A percentile compares a stretch with the other conserved stretches of the same genome.
Evolutionary conservation across 2,888 invertebrate species (phyloP).

Genomic region (Spialia ferax): DNA sequence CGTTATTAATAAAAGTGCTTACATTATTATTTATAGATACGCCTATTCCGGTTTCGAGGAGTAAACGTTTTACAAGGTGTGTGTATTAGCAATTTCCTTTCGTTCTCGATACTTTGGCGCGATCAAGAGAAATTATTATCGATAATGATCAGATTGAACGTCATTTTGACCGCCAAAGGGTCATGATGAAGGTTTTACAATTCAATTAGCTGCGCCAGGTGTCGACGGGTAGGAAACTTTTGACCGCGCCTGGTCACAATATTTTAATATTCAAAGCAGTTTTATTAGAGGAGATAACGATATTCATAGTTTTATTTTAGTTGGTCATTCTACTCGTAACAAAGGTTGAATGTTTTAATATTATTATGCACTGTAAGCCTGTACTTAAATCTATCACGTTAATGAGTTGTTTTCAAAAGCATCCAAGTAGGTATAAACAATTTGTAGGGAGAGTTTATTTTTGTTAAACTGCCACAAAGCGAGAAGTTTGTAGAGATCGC

Average conservation of each 20-base stretch:
- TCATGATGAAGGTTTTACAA: slow-evolving; percentile 82
- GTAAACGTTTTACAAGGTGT: slow-evolving; percentile 39
- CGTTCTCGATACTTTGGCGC: slow-evolving; percentile 61
- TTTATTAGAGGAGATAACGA: slow-evolving; percentile 63
- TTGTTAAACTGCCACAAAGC: not conserved
- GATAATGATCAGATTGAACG: slow-evolving; percentile 79
- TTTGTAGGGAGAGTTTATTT: not conserved
- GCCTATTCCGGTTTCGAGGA: slow-evolving; percentile 31
- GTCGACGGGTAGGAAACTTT: slow-evolving; percentile 63
- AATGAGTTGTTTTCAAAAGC: slow-evolving; percentile 1
- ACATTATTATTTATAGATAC: not conserved
- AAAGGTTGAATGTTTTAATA: slow-evolving; percentile 46
- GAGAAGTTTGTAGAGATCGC: not conserved
- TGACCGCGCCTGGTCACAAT: slow-evolving; percentile 59
- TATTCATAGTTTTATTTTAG: slow-evolving; percentile 66
- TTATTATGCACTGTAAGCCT: not conserved
- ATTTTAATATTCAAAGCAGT: slow-evolving; percentile 70
- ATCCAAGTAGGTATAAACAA: not conserved
- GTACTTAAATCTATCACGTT: not conserved
- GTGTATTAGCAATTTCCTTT: slow-evolving; percentile 55
- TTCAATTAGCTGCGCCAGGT: slow-evolving; percentile 79
- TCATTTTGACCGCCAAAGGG: slow-evolving; percentile 79
- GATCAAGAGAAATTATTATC: slow-evolving; percentile 71
- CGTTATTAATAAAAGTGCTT: not conserved
- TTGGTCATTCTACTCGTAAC: slow-evolving; percentile 50